phyloP scores from a whole-genome alignment of 1,140 invertebrate species.

The Thrips palmi region DNA sequence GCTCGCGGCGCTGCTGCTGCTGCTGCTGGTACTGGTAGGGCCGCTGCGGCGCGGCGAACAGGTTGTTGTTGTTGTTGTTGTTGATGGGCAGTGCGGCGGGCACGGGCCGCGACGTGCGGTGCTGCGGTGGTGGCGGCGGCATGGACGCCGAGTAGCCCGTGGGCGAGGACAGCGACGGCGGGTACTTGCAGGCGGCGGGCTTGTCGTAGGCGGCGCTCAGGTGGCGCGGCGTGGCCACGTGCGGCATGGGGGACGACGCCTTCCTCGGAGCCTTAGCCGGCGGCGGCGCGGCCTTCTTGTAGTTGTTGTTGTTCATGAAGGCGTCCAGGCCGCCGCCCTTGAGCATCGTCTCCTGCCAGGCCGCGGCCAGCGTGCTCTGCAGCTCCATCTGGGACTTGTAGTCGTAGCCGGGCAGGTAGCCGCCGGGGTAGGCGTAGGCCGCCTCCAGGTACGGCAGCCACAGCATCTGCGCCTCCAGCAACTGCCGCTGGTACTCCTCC shows the following conservation, averaged over 20 bases:
- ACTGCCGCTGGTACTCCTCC: conserved; percentile 15
- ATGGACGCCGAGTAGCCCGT: too few relatives aligned
- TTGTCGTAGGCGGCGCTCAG: too few relatives aligned
- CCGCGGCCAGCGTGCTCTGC: conserved; percentile 24
- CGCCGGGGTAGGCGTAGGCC: conserved; percentile 11
- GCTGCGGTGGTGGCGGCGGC: too few relatives aligned
- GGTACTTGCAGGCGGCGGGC: too few relatives aligned
- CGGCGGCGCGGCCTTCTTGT: too few relatives aligned
- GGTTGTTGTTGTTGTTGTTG: not conserved
- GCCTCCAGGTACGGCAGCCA: conserved; percentile 43
- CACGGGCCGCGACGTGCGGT: too few relatives aligned
- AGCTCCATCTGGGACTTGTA: conserved; percentile 37
- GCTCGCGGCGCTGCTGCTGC: conserved; percentile 18
- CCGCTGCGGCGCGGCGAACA: conserved; percentile 11
- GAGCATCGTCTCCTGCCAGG: conserved; percentile 43
- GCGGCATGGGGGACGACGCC: too few relatives aligned
- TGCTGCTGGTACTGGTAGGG: conserved; percentile 20
- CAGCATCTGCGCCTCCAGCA: conserved; percentile 26
- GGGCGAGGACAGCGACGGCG: too few relatives aligned
- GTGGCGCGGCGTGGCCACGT: too few relatives aligned
- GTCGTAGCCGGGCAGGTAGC: conserved; percentile 19
- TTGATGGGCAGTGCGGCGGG: too few relatives aligned
- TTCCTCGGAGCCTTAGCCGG: too few relatives aligned
- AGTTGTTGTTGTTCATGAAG: too few relatives aligned
- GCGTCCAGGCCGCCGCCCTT: conserved; percentile 3